These are phyloP conservation scores for Ursus arctos DNA, from an alignment of 2,113 vertebrate species.

Conservation along the genomic window DNA sequence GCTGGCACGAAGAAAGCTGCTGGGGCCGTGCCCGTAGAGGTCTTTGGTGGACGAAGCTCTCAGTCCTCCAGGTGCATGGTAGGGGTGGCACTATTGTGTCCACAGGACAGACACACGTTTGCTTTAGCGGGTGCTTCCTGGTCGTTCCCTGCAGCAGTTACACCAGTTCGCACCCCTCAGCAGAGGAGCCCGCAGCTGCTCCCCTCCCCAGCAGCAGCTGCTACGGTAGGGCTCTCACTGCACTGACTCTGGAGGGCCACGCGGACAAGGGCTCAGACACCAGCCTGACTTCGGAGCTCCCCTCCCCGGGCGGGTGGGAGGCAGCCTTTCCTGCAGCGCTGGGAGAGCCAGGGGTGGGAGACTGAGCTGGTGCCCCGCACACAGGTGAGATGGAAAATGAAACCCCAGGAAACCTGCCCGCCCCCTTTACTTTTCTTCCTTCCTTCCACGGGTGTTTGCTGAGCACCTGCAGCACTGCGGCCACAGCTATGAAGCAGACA, in stretches of 20 bases:
- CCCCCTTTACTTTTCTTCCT: background rate
- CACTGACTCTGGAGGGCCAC: background rate
- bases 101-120: accelerated
- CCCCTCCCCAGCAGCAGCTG: background rate
- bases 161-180: too few relatives aligned
- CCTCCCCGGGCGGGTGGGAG: accelerated
- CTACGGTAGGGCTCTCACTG: too few relatives aligned
- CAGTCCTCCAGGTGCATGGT: background rate
- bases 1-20: background rate
- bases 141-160: background rate
- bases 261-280: background rate
- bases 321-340: background rate
- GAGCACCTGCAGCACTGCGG: background rate
- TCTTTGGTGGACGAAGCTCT: background rate
- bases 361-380: background rate
- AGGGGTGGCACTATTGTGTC: too few relatives aligned
- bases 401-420: background rate
- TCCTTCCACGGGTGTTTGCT: background rate
- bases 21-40: background rate
- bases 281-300: background rate
- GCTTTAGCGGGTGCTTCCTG: background rate
- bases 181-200: too few relatives aligned
- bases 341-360: background rate
- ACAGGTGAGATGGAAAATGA: background rate
- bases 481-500: background rate